phyloP scores from a whole-genome alignment of 1,140 invertebrate species.

The Heliconius congener region DNA sequence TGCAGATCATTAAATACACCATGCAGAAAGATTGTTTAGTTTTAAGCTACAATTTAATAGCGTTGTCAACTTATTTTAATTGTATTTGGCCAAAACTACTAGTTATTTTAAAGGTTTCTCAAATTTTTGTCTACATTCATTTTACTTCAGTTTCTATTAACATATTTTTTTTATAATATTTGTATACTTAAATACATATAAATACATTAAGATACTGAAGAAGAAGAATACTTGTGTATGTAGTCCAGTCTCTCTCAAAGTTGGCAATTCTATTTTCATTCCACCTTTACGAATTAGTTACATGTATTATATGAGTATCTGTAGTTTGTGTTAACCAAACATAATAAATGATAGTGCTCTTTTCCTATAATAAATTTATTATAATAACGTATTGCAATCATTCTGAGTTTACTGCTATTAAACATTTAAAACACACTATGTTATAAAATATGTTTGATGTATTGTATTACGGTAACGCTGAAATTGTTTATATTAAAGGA shows the following conservation, averaged over 20 bases:
- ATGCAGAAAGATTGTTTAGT: slow-evolving; percentile 17
- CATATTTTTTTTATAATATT: not conserved
- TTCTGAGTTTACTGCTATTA: slow-evolving; percentile 14
- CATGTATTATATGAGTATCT: slow-evolving; percentile 42
- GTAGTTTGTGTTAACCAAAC: slow-evolving; percentile 42
- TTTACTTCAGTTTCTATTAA: not conserved
- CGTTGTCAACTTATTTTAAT: slow-evolving; percentile 21
- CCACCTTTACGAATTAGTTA: slow-evolving; percentile 36
- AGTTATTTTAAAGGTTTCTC: not conserved
- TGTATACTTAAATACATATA: not conserved
- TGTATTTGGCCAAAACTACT: slow-evolving; percentile 1
- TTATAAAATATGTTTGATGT: slow-evolving; percentile 16
- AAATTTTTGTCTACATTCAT: too few relatives aligned
- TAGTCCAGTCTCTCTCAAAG: not conserved
- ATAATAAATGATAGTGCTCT: slow-evolving; percentile 47
- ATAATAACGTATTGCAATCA: slow-evolving; percentile 32
- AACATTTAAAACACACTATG: slow-evolving; percentile 35
- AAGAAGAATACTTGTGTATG: not conserved
- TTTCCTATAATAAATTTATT: slow-evolving; percentile 44
- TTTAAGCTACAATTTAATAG: slow-evolving; percentile 25
- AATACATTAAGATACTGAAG: not conserved
- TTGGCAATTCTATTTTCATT: slow-evolving; percentile 34
- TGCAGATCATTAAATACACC: slow-evolving; percentile 8
- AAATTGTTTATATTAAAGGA: slow-evolving; percentile 39
- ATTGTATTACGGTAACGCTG: slow-evolving; percentile 32